Base-by-base conservation (phyloP, 2,888 invertebrate genomes). In the Neria commutata region DNA sequence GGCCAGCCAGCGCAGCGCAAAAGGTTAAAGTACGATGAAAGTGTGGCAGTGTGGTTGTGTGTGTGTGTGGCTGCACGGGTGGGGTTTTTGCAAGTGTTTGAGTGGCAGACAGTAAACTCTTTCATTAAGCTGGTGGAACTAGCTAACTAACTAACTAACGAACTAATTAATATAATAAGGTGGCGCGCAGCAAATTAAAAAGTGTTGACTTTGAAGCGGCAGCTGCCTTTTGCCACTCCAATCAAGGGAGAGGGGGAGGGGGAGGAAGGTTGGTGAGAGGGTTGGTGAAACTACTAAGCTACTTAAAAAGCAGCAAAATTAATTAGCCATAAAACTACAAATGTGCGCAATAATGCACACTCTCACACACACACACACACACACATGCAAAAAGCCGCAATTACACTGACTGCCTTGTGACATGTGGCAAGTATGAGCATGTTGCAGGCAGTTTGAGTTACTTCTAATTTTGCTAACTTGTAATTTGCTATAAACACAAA, bases 161-260 rank as follows among this genome's bases (percentile, higher is more conserved):
- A n/a, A n/a, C 10, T 37, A 37, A 37, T 37, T 37, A 37, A n/a
- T 14, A 37, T 37, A 14, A 37, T 8, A 37, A 37, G 37, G 37
- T 37, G 37, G 37, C 37, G 37, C n/a, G n/a, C 37, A n/a, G n/a
- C 67, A 72, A 71, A 71, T 72, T 72, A 71, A 72, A 71, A 71
- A 72, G 64, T 71, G 71, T 71, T 71, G 71, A 71, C 71, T 71
- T 61, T 68, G 58, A 4, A 37, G n/a, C 37, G n/a, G 37, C 37
- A 37, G 11, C 6, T 14, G 37, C 11, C 37, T 37, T 4, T 14
- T 37, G 37, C 37, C 37, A n/a, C n/a, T n/a, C n/a, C n/a, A n/a
- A n/a, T n/a, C n/a, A n/a, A n/a, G n/a, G n/a, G n/a, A n/a, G n/a
- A n/a, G n/a, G n/a, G n/a, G n/a, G n/a, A n/a, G n/a, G n/a, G n/a